Evolutionary conservation across 1,140 invertebrate genomes (phyloP).

Genomic region (Diuraphis noxia): DNA sequence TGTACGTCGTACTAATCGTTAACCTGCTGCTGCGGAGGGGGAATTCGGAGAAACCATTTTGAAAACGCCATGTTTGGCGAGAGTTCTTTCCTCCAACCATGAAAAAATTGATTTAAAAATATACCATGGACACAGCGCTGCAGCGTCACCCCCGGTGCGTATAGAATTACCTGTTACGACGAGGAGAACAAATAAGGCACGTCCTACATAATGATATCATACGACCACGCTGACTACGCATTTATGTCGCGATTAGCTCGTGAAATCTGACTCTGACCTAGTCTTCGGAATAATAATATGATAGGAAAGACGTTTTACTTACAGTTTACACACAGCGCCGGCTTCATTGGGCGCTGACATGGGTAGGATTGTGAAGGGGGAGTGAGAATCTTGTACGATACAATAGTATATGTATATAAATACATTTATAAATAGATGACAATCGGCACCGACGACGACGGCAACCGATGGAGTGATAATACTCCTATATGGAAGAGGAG

Average conservation of each 20-base stretch:
- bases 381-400: constrained; percentile 29
- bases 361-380: neutral
- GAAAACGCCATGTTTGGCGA: constrained; percentile 32
- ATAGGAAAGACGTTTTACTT: constrained; percentile 1
- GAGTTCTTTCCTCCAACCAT: neutral
- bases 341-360: neutral
- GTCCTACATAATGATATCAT: neutral
- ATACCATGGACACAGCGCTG: neutral
- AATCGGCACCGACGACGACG: constrained; percentile 32
- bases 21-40: no score
- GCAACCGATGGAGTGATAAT: constrained; percentile 51
- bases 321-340: neutral
- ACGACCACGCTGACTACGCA: neutral
- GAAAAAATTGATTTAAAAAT: constrained; percentile 2
- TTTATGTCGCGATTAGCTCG: constrained; percentile 27
- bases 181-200: neutral
- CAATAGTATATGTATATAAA: neutral
- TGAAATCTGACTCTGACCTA: constrained; percentile 45
- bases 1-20: neutral
- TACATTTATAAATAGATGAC: constrained; percentile 32
- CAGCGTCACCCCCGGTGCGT: neutral
- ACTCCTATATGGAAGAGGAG: neutral
- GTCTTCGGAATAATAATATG: neutral
- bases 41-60: constrained; percentile 34
- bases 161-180: neutral